Evolutionary conservation across 2,888 invertebrate genomes (phyloP).

Genomic region (Holacanthella duospinosa): DNA sequence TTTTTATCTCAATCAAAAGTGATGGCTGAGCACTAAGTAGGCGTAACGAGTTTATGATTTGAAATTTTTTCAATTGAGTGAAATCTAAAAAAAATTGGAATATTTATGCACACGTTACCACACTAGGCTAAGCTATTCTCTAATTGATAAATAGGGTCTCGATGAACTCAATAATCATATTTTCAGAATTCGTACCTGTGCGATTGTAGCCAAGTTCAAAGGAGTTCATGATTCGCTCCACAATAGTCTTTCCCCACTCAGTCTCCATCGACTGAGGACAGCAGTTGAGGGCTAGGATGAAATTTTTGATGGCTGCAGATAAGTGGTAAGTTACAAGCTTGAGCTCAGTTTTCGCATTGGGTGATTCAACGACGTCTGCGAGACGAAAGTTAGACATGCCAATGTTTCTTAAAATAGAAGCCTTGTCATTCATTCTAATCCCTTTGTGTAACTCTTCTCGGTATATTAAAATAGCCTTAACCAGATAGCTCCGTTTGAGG

Average conservation of each 20-base stretch:
- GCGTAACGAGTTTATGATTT: too few species aligned
- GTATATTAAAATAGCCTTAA: conserved; percentile 10
- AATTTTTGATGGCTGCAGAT: background rate
- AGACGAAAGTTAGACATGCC: conserved; percentile 12
- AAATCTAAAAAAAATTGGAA: too few species aligned
- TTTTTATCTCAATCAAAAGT: too few species aligned
- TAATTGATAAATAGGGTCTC: too few species aligned
- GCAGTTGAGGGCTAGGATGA: background rate
- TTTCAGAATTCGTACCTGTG: too few species aligned
- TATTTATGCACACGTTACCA: too few species aligned
- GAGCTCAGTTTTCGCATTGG: background rate
- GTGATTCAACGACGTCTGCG: conserved; percentile 3
- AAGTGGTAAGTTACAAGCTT: background rate
- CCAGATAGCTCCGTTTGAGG: conserved; percentile 1
- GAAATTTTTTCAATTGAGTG: too few species aligned
- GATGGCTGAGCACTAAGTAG: too few species aligned
- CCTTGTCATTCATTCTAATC: background rate
- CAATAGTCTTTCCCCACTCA: background rate
- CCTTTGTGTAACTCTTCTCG: background rate
- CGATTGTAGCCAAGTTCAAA: background rate
- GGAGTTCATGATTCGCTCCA: background rate
- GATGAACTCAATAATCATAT: too few species aligned
- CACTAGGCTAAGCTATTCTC: too few species aligned
- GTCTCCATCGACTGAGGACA: background rate
- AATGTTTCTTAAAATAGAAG: conserved; percentile 6